A percentile compares a stretch with the other conserved stretches of the same genome.
Evolutionary conservation across 2,888 invertebrate species (phyloP).

Genomic region (Lingula anatina): DNA sequence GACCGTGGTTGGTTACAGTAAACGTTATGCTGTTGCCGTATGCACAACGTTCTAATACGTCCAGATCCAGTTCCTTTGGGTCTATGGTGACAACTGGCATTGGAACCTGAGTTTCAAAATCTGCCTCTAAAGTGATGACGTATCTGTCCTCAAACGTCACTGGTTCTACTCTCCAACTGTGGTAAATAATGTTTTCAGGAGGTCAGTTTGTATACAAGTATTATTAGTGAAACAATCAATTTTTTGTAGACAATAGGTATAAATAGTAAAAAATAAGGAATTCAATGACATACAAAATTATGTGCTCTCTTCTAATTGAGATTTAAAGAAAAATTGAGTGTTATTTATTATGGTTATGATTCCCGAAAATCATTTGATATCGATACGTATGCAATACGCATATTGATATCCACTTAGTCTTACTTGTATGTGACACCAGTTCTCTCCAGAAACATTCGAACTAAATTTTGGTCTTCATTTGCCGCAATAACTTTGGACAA

Average conservation of each 20-base stretch:
- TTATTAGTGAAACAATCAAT: too few species aligned
- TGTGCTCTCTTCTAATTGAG: too few species aligned
- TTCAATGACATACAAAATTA: too few species aligned
- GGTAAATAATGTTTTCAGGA: constrained; percentile 4
- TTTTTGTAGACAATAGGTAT: too few species aligned
- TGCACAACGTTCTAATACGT: constrained; percentile 7
- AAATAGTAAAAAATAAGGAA: too few species aligned
- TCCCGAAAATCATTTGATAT: too few species aligned
- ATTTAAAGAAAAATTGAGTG: too few species aligned
- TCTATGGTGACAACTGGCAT: constrained; percentile 13
- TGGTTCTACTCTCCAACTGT: constrained; percentile 11
- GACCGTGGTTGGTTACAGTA: constrained; percentile 14
- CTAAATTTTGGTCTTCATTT: constrained; percentile 3
- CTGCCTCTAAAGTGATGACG: constrained; percentile 12
- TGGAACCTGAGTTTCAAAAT: constrained; percentile 16
- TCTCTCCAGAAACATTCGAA: constrained; percentile 17
- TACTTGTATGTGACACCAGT: constrained; percentile 18
- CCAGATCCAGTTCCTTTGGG: constrained; percentile 8
- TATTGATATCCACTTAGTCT: too few species aligned
- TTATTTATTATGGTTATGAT: too few species aligned
- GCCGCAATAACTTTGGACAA: constrained; percentile 12
- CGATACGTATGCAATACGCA: too few species aligned
- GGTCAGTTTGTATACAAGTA: constrained; percentile 5
- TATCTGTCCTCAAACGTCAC: constrained; percentile 12
- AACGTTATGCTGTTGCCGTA: constrained; percentile 7